Percentiles rank a stretch among this genome's conserved stretches.
Conservation (phyloP, 2,113 vertebrate genomes). For the Spermophilus dauricus region DNA sequence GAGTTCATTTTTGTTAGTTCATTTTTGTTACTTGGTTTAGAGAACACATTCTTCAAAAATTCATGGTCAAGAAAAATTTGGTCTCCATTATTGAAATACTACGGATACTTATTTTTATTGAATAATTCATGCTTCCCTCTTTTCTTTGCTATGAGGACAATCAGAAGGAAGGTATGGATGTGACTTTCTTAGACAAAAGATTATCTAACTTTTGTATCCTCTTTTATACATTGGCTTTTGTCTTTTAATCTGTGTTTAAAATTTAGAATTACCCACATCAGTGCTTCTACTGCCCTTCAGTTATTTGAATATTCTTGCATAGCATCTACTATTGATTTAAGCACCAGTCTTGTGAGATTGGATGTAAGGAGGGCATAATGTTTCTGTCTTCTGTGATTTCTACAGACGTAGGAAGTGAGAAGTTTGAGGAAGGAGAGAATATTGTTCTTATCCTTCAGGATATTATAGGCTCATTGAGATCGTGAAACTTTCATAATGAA, state of each 20-base stretch:
- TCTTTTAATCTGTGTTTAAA: background rate
- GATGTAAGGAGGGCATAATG: background rate
- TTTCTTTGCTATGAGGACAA: background rate
- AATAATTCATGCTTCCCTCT: background rate
- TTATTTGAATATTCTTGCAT: background rate
- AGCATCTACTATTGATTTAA: background rate
- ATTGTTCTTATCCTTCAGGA: background rate
- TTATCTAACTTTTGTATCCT: background rate
- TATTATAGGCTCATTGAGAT: background rate
- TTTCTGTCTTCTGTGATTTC: conserved; percentile 30
- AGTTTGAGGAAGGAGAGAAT: background rate
- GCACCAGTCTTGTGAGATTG: background rate
- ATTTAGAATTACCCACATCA: background rate
- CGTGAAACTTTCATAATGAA: background rate
- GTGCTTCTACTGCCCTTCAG: background rate
- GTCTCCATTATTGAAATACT: background rate
- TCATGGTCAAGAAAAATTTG: background rate
- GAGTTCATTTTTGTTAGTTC: background rate
- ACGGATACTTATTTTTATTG: background rate
- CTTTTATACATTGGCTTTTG: background rate
- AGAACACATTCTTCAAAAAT: conserved; percentile 2
- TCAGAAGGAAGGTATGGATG: background rate
- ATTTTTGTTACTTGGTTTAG: conserved; percentile 14
- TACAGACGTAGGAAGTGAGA: background rate
- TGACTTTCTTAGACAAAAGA: background rate